These are phyloP conservation scores for Squalus acanthias DNA, from an alignment of 2,797 vertebrate genomes.

Conservation along the genomic window DNA sequence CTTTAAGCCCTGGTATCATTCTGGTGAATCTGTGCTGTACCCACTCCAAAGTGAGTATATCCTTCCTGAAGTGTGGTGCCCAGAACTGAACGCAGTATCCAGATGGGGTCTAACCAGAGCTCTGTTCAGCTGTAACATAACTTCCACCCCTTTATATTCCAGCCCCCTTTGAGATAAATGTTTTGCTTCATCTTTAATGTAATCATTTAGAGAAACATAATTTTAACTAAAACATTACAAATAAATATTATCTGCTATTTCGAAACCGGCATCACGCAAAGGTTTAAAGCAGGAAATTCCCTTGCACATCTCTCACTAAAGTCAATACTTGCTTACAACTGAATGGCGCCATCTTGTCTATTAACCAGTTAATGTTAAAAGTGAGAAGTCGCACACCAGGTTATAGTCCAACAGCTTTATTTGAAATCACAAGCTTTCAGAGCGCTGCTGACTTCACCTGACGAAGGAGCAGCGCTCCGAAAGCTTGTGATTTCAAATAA, in stretches of 20 bases:
- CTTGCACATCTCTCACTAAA: neutral
- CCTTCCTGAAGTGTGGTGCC: neutral
- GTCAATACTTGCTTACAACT: neutral
- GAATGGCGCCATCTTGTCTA: neutral
- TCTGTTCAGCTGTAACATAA: neutral
- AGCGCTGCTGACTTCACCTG: too few species aligned
- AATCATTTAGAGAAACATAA: neutral
- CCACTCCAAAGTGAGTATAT: neutral
- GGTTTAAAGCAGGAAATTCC: neutral
- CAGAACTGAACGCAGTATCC: neutral
- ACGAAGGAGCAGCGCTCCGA: too few species aligned
- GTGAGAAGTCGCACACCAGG: too few species aligned
- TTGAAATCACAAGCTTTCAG: too few species aligned
- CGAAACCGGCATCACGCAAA: neutral
- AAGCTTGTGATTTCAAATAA: too few species aligned
- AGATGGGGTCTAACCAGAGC: neutral
- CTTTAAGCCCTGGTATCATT: neutral
- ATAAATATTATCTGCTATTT: neutral
- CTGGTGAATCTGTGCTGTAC: neutral
- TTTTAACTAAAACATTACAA: constrained; percentile 28
- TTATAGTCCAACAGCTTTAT: too few species aligned
- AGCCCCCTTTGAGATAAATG: neutral
- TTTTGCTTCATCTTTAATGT: neutral
- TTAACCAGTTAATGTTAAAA: neutral
- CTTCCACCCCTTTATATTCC: neutral